phyloP scores from a whole-genome alignment of 2,888 invertebrate species.

The Callosobruchus maculatus region DNA sequence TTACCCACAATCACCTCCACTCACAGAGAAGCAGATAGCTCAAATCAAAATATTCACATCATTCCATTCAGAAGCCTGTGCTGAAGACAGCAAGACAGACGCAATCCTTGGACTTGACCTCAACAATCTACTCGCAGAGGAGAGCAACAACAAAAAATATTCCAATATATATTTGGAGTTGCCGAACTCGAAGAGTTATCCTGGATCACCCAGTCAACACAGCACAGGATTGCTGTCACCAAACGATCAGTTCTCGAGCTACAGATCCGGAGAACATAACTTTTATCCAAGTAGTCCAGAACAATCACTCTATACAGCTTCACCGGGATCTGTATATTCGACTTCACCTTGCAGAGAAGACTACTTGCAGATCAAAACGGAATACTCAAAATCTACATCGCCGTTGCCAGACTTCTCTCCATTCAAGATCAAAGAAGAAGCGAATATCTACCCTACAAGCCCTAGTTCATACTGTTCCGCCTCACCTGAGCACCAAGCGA shows the following conservation, averaged over 20 bases:
- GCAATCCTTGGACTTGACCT: constrained; percentile 44
- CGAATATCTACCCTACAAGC: constrained; percentile 40
- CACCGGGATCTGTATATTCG: constrained; percentile 54
- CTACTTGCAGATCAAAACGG: constrained; percentile 49
- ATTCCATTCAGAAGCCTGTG: constrained; percentile 38
- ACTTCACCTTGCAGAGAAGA: constrained; percentile 55
- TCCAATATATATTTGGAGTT: constrained; percentile 45
- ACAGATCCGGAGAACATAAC: constrained; percentile 48
- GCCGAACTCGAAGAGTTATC: constrained; percentile 41
- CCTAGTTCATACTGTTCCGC: constrained; percentile 35
- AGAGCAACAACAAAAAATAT: constrained; percentile 27
- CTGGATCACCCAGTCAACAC: constrained; percentile 49
- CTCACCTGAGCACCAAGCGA: constrained; percentile 31
- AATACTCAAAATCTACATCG: constrained; percentile 54
- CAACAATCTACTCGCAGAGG: constrained; percentile 41
- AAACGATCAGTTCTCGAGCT: constrained; percentile 52
- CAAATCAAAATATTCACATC: constrained; percentile 44
- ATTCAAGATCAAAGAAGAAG: constrained; percentile 50
- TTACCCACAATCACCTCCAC: constrained; percentile 44
- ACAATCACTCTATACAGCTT: constrained; percentile 53
- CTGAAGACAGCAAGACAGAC: constrained; percentile 29
- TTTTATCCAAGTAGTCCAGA: constrained; percentile 50
- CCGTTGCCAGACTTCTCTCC: constrained; percentile 48
- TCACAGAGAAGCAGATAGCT: constrained; percentile 30
- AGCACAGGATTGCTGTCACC: constrained; percentile 39